A percentile compares a stretch with the other conserved stretches of the same genome.
Conservation (phyloP, 2,888 invertebrate species). For the Bruchidius siliquastri region DNA sequence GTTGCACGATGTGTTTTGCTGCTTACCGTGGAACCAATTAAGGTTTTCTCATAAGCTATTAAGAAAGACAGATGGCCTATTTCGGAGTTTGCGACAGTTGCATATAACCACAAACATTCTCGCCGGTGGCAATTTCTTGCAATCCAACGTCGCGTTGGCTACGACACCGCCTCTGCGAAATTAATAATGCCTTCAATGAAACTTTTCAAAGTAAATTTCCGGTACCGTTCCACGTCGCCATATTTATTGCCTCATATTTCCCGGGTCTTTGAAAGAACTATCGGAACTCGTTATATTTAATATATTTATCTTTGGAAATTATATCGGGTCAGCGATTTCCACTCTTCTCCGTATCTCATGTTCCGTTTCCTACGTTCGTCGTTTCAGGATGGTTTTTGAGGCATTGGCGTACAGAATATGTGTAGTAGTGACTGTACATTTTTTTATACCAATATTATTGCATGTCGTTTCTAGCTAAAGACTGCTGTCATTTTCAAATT, state of each 20-base stretch:
- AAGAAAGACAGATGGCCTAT: not conserved
- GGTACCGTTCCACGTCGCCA: conserved; percentile 32
- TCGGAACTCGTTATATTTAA: conserved; percentile 37
- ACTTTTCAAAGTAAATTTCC: conserved; percentile 42
- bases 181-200: conserved; percentile 42
- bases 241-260: conserved; percentile 39
- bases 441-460: no score
- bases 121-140: not conserved
- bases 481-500: no score
- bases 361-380: conserved; percentile 8
- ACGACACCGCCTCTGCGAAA: conserved; percentile 22
- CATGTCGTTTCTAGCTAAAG: no score
- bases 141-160: no score
- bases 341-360: conserved; percentile 14
- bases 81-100: not conserved
- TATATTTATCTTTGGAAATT: conserved; percentile 35
- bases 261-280: conserved; percentile 25
- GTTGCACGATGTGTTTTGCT: not conserved
- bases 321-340: conserved; percentile 19
- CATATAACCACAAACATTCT: not conserved
- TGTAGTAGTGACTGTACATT: no score
- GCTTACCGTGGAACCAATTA: not conserved
- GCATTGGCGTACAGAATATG: not conserved
- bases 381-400: not conserved
- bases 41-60: not conserved